These are phyloP conservation scores for Craseonycteris thonglongyai DNA, from an alignment of 2,113 vertebrate species.

Conservation along the genomic window DNA sequence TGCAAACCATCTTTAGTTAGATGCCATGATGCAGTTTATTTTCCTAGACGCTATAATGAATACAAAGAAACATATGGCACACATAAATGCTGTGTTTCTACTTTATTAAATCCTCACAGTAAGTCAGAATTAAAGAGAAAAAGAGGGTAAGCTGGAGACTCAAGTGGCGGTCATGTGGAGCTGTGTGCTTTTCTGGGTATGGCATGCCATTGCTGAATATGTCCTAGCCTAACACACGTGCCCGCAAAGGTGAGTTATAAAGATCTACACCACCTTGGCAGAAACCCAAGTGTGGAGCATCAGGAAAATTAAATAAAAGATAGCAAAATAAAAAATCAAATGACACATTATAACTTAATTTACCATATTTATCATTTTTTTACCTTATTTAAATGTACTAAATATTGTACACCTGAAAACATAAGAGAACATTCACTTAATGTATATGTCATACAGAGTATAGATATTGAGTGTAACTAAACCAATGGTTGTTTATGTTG, in stretches of 20 bases:
- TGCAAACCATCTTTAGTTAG: slow-evolving; percentile 35
- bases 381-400: slow-evolving; percentile 69
- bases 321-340: slow-evolving; percentile 56
- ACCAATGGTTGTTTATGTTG: neutral
- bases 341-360: slow-evolving; percentile 41
- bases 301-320: slow-evolving; percentile 67
- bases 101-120: slow-evolving; percentile 37
- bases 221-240: accelerated
- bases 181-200: neutral
- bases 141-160: neutral
- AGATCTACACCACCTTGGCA: slow-evolving; percentile 5
- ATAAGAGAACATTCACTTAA: slow-evolving; percentile 54
- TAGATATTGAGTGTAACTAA: slow-evolving; percentile 77
- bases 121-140: slow-evolving; percentile 25
- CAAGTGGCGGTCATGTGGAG: neutral
- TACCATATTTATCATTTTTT: slow-evolving; percentile 49
- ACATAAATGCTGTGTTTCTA: slow-evolving; percentile 37
- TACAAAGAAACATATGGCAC: slow-evolving; percentile 44
- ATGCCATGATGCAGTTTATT: slow-evolving; percentile 32
- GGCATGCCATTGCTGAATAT: neutral
- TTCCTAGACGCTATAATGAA: neutral
- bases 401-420: slow-evolving; percentile 64
- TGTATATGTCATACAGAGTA: slow-evolving; percentile 32
- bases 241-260: slow-evolving; percentile 43
- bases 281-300: slow-evolving; percentile 68